Percentiles rank a stretch among this genome's conserved stretches.
Evolutionary conservation across 2,797 vertebrate genomes (phyloP).

Genomic region (Aldrovandia affinis): DNA sequence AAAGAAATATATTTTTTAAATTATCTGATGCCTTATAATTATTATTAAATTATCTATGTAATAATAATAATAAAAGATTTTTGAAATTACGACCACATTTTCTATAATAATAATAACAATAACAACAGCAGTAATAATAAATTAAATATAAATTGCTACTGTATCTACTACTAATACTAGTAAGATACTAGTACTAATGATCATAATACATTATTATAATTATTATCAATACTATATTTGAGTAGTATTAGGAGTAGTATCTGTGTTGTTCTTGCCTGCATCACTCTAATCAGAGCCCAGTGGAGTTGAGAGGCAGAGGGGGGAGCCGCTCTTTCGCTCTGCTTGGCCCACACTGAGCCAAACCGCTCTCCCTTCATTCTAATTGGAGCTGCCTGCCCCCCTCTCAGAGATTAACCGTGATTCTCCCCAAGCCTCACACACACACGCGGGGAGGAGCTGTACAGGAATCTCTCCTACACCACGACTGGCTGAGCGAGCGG

Average conservation of each 20-base stretch:
- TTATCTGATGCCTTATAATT: no score
- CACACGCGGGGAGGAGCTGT: slow-evolving; percentile 64
- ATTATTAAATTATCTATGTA: no score
- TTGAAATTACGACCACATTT: no score
- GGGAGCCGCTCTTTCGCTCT: slow-evolving; percentile 47
- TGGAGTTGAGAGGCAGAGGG: neutral
- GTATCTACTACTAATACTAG: no score
- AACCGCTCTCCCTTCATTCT: slow-evolving; percentile 65
- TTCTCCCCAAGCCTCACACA: slow-evolving; percentile 58
- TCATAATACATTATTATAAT: no score
- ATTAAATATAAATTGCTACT: no score
- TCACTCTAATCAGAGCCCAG: neutral
- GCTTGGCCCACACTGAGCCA: slow-evolving; percentile 51
- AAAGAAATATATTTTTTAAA: no score
- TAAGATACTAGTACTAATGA: no score
- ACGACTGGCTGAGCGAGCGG: slow-evolving; percentile 60
- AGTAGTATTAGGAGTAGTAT: neutral
- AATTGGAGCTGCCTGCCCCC: slow-evolving; percentile 64
- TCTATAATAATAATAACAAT: no score
- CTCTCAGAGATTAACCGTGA: slow-evolving; percentile 64
- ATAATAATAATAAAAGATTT: no score
- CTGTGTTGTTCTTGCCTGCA: neutral
- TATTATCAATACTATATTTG: neutral
- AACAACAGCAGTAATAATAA: no score
- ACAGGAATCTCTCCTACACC: slow-evolving; percentile 52